These are phyloP conservation scores for Dicycla oo DNA, from an alignment of 2,888 invertebrate species.

Conservation along the genomic window DNA sequence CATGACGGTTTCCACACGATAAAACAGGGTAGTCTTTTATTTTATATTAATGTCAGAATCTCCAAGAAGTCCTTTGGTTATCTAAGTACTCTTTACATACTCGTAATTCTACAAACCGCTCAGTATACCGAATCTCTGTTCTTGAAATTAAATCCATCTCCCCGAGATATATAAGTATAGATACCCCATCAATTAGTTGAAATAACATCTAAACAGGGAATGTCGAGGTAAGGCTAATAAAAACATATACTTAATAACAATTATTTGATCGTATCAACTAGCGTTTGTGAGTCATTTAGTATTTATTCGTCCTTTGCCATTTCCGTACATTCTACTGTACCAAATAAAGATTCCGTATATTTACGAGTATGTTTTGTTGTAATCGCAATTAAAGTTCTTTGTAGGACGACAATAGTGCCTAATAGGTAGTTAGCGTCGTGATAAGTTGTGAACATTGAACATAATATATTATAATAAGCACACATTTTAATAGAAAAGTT, in stretches of 20 bases:
- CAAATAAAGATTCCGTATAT: slow-evolving; percentile 60
- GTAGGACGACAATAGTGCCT: slow-evolving; percentile 33
- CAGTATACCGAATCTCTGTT: not conserved
- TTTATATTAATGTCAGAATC: too few species aligned
- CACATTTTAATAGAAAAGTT: not conserved
- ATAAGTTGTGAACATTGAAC: slow-evolving; percentile 9
- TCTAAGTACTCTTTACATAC: too few species aligned
- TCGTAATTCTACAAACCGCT: not conserved
- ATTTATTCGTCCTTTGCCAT: slow-evolving; percentile 68
- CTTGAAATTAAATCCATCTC: not conserved
- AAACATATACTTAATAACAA: slow-evolving; percentile 62
- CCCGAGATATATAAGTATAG: not conserved
- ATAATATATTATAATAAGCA: not conserved
- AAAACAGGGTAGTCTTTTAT: too few species aligned
- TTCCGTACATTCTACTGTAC: slow-evolving; percentile 67
- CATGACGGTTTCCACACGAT: too few species aligned
- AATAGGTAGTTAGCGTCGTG: slow-evolving; percentile 19
- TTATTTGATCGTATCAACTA: slow-evolving; percentile 71
- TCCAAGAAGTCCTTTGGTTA: not conserved
- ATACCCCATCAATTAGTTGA: slow-evolving; percentile 17
- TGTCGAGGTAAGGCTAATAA: slow-evolving; percentile 58
- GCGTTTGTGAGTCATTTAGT: slow-evolving; percentile 64
- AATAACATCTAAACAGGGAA: slow-evolving; percentile 39
- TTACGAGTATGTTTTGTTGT: slow-evolving; percentile 57
- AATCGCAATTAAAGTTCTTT: slow-evolving; percentile 47